A percentile compares a stretch with the other conserved stretches of the same genome.
phyloP scores from a whole-genome alignment of 2,888 invertebrate genomes.

The Apodemia mormo region DNA sequence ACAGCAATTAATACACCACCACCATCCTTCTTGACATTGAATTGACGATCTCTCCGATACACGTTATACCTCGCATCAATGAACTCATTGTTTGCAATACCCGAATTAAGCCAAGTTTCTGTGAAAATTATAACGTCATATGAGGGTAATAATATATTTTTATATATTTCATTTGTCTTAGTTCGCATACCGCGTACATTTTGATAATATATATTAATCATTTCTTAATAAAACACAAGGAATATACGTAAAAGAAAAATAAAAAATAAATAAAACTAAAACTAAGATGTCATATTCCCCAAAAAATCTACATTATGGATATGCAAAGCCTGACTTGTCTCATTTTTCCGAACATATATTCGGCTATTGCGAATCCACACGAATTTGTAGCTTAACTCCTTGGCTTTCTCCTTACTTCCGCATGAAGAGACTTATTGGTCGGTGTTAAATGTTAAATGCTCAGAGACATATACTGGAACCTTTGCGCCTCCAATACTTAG shows the following conservation, averaged over 20 bases:
- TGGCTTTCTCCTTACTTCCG: neutral
- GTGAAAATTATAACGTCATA: slow-evolving; percentile 23
- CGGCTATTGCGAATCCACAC: neutral
- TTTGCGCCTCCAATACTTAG: neutral
- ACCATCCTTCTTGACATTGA: slow-evolving; percentile 15
- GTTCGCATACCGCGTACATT: slow-evolving; percentile 28
- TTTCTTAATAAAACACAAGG: neutral
- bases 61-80: slow-evolving; percentile 20
- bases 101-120: slow-evolving; percentile 27
- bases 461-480: neutral
- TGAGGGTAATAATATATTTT: slow-evolving; percentile 10
- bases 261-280: neutral
- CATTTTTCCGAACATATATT: neutral
- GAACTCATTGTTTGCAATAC: slow-evolving; percentile 19
- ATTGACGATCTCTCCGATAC: slow-evolving; percentile 19
- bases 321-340: neutral
- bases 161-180: slow-evolving; percentile 24
- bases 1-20: slow-evolving; percentile 16
- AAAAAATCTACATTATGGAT: neutral
- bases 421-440: neutral
- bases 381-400: neutral
- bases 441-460: neutral
- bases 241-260: neutral
- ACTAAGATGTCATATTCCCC: neutral
- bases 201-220: slow-evolving; percentile 26